A percentile compares a stretch with the other conserved stretches of the same genome.
phyloP scores from a whole-genome alignment of 2,888 invertebrate species.

The Hecatera dysodea region DNA sequence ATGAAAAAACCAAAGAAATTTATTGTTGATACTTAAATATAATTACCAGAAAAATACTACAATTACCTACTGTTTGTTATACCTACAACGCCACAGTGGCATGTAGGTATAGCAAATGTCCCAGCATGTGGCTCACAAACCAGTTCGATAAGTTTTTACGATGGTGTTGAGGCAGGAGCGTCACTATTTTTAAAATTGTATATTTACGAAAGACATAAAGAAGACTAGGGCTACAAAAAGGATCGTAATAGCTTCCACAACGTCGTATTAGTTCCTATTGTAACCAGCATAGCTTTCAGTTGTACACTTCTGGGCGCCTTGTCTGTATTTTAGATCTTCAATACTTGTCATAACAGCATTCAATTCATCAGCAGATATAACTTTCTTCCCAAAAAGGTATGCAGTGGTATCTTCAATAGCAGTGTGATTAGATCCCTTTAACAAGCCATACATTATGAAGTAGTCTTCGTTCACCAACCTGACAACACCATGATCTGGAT shows the following conservation, averaged over 20 bases:
- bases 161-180: too few relatives aligned
- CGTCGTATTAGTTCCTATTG: neutral
- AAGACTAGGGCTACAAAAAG: too few relatives aligned
- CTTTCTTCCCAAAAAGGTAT: neutral
- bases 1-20: too few relatives aligned
- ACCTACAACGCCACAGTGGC: too few relatives aligned
- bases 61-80: too few relatives aligned
- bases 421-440: neutral
- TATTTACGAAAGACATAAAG: too few relatives aligned
- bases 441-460: neutral
- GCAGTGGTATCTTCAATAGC: neutral
- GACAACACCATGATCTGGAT: neutral
- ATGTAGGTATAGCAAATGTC: too few relatives aligned
- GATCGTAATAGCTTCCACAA: neutral
- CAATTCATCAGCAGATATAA: neutral
- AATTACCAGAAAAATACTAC: too few relatives aligned
- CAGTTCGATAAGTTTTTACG: too few relatives aligned
- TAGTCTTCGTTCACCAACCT: neutral
- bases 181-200: too few relatives aligned
- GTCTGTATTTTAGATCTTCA: slow-evolving; percentile 34
- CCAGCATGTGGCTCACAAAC: too few relatives aligned
- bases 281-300: slow-evolving; percentile 4
- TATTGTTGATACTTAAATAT: too few relatives aligned
- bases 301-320: slow-evolving; percentile 13
- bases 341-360: neutral